A percentile compares a stretch with the other conserved stretches of the same genome.
Conservation (phyloP, 2,797 vertebrate genomes). For the Sebastes steindachneri region DNA sequence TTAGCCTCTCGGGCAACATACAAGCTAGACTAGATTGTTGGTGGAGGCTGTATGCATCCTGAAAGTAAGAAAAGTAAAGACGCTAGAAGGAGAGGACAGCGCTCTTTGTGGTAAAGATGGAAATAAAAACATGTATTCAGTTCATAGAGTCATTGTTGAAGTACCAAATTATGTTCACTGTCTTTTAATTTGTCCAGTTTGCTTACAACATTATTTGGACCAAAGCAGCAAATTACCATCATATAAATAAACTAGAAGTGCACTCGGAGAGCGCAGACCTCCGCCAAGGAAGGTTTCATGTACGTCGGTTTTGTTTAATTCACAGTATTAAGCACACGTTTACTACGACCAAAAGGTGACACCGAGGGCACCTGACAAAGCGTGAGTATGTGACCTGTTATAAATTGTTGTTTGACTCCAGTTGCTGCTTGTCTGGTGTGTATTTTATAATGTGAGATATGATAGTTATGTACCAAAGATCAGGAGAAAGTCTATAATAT, state of each 20-base stretch:
- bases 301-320: no score
- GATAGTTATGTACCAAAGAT: background rate
- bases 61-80: background rate
- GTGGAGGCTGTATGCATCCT: background rate
- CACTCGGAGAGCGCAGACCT: no score
- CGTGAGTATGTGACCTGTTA: background rate
- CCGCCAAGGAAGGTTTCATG: no score
- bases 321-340: no score
- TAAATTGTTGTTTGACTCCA: background rate
- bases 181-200: background rate
- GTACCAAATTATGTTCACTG: background rate
- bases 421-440: background rate
- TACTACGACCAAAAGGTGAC: no score
- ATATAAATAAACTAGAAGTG: background rate
- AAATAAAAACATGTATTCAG: background rate
- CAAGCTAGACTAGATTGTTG: background rate
- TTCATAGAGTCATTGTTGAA: background rate
- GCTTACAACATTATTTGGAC: background rate
- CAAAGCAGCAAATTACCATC: background rate
- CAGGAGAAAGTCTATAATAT: background rate
- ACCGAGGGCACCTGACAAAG: fast-evolving
- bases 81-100: background rate
- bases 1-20: background rate
- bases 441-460: background rate
- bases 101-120: background rate